Percentiles rank a stretch among this genome's conserved stretches.
Conservation (phyloP, 2,888 invertebrate species). For the Conomelus anceps region DNA sequence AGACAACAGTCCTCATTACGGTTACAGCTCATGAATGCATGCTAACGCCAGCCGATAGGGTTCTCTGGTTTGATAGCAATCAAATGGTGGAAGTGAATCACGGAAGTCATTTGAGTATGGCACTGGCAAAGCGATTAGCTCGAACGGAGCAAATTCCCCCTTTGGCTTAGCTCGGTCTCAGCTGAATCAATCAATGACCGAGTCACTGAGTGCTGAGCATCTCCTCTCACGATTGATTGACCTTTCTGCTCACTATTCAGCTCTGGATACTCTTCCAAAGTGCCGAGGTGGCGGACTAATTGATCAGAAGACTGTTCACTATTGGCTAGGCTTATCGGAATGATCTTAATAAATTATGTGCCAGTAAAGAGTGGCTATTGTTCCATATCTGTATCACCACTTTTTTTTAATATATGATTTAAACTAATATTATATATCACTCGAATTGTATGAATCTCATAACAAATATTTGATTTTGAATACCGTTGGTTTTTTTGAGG, state of each 20-base stretch:
- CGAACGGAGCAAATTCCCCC: neutral
- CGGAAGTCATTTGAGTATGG: neutral
- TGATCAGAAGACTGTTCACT: neutral
- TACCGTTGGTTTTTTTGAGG: no score
- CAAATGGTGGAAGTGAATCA: neutral
- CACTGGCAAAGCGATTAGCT: neutral
- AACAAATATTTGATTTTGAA: no score
- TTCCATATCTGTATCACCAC: neutral
- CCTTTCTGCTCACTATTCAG: neutral
- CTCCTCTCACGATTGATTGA: neutral
- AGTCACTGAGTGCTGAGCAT: neutral
- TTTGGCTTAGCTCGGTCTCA: neutral
- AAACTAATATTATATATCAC: no score
- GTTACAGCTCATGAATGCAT: neutral
- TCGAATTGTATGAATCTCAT: no score
- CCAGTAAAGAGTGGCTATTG: neutral
- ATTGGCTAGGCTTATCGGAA: neutral
- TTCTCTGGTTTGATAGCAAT: neutral
- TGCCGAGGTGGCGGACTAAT: neutral
- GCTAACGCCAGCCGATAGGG: neutral
- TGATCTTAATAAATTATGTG: neutral
- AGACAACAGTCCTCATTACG: neutral
- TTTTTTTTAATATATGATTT: neutral
- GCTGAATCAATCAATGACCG: neutral
- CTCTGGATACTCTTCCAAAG: neutral